Conservation (phyloP, 2,797 vertebrate genomes). For the Microctenopoma lineatum region DNA sequence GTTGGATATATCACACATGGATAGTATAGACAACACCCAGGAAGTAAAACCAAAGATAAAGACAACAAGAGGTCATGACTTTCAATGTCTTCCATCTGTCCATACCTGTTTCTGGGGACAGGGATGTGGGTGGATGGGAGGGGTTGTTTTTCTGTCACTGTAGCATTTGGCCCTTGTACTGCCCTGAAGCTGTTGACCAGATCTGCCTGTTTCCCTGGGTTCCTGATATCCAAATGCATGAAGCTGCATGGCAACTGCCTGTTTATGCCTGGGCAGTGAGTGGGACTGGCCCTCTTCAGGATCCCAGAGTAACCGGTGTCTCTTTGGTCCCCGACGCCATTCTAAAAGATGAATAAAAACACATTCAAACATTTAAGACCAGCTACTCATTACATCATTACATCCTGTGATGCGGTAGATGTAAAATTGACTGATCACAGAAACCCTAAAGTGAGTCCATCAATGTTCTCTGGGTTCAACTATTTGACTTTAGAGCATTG, state of each 20-base stretch:
- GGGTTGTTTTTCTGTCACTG: slow-evolving; percentile 65
- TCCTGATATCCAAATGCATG: slow-evolving; percentile 80
- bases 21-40: background rate
- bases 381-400: background rate
- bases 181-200: slow-evolving; percentile 69
- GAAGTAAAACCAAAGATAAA: slow-evolving; percentile 7
- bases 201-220: slow-evolving; percentile 74
- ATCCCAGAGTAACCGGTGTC: slow-evolving; percentile 67
- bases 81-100: background rate
- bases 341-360: slow-evolving; percentile 59
- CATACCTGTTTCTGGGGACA: slow-evolving; percentile 85
- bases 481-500: background rate
- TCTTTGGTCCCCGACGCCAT: slow-evolving; percentile 72
- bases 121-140: slow-evolving; percentile 84
- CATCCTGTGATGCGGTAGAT: background rate
- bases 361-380: background rate
- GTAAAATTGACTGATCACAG: background rate
- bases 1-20: slow-evolving; percentile 2
- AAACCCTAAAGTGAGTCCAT: background rate
- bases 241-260: slow-evolving; percentile 76
- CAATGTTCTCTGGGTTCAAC: background rate
- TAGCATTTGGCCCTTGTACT: slow-evolving; percentile 60
- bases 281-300: slow-evolving; percentile 81
- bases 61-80: background rate
- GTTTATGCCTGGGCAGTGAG: slow-evolving; percentile 74